Base-by-base conservation (phyloP, 2,797 vertebrate genomes). In the Peromyscus melanophrys region DNA sequence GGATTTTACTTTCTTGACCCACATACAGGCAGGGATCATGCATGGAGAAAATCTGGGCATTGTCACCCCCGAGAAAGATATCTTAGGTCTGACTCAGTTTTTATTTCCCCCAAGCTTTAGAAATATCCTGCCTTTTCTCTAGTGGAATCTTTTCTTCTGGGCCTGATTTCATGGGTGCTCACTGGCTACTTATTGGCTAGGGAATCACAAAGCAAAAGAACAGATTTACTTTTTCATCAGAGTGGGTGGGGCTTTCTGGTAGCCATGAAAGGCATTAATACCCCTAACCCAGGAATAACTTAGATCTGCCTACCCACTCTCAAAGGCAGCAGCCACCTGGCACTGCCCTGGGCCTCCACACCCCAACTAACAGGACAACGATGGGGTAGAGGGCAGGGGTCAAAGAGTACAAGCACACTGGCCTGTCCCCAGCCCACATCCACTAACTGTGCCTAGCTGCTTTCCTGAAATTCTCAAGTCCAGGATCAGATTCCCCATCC, bases 91-190 rank as follows among this genome's bases (percentile, higher is more conserved):
- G 34, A 55, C 25, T 78, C 29, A 46, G 59, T 43, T 94, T 89
- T 92, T 81, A 43, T 80, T 80, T 4, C 16, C 6, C 59, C 61
- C 40, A 49, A 46, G 67, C 67, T 84, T 17, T 69, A 57, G 80
- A 89, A 90, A 91, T 84, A 91, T 19, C 25, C 86, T 69, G 65
- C 52, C 13, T 91, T 23, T 55, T n/a, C 55, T 83, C 71, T 84
- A 93, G 46, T 89, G 61, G 78, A 19, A 11, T 84, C 83, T 95
- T 94, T 94, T 87, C 85, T 89, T 89, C 59, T 85, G 37, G 52
- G 46, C n/a, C 76, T 95, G 57, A 92, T 93, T 77, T 95, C 77
- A 43, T 90, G 65, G 71, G 11, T 59, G 46, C 14, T 85, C 6
- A 1, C 19, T 63, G 49, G 57, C 13, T 46, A 10, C 13, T 67